phyloP scores from a whole-genome alignment of 1,140 invertebrate species.

The Copidosoma floridanum region DNA sequence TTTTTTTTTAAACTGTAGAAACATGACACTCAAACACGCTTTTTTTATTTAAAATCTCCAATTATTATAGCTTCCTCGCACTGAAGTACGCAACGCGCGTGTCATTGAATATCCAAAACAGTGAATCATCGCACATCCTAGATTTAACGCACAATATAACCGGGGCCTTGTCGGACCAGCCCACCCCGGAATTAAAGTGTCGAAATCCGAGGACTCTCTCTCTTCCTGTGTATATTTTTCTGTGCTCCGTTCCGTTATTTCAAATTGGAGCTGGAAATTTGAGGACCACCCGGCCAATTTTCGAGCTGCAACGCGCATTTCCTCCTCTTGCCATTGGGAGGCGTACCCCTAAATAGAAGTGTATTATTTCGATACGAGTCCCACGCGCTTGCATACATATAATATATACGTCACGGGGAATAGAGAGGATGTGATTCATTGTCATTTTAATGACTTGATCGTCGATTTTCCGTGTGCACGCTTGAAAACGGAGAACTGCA shows the following conservation, averaged over 20 bases:
- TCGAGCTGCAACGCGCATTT: not conserved
- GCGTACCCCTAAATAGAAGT: not conserved
- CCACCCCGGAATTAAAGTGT: slow-evolving; percentile 11
- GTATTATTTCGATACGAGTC: slow-evolving; percentile 10
- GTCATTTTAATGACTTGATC: slow-evolving; percentile 5
- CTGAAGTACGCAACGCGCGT: not conserved
- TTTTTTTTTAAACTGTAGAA: not conserved
- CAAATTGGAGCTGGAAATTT: slow-evolving; percentile 8
- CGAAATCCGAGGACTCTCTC: slow-evolving; percentile 8
- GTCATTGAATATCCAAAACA: slow-evolving; percentile 13
- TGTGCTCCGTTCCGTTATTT: not conserved
- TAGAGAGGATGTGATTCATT: slow-evolving; percentile 7
- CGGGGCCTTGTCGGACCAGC: not conserved
- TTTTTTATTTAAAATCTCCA: not conserved
- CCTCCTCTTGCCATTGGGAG: not conserved
- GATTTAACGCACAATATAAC: not conserved
- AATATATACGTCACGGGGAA: too few species aligned
- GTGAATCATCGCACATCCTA: slow-evolving; percentile 4
- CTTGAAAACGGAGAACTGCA: too few species aligned
- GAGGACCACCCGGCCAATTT: slow-evolving; percentile 20
- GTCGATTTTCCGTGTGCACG: not conserved
- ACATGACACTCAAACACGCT: not conserved
- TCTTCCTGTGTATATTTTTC: too few species aligned
- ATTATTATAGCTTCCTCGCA: not conserved
- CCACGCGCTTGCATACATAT: too few species aligned